Base-by-base conservation (phyloP, 2,888 invertebrate genomes). In the Craniophora ligustri region DNA sequence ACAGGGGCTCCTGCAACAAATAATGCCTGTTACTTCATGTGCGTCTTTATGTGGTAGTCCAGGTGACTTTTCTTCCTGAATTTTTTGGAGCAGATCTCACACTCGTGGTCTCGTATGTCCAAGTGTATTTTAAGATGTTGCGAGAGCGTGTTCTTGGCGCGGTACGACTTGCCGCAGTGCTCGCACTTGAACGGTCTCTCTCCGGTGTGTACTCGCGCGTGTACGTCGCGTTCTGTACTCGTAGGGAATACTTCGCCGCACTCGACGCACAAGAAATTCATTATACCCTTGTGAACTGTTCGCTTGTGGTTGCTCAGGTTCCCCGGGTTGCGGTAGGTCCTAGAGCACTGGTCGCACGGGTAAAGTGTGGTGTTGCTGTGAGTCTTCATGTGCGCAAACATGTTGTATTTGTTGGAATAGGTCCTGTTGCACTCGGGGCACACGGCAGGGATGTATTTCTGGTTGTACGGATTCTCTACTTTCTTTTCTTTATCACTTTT, bases 171-270 rank as follows among this genome's bases (percentile, higher is more conserved):
- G n/a, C 45, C 50, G 75, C 95, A 95, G 32, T 81, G 65, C 3
- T 79, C 63, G 67, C 95, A 95, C 6, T 67, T 59, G 71, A 86
- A 91, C 3, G 94, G 94, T 35, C 79, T 87, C n/a, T 78, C 81
- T 0, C 93, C 94, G 0, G 93, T 85, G 71, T 94, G 94, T 7
- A 88, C 70, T 0, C 86, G 81, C 0, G 74, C 36, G 84, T 94
- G 94, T 0, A 82, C 78, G 53, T 92, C 83, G 23, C 94, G 85
- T 10, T 88, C 86, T 5, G 77, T 69, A 0, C 87, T 79, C 2
- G 91, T 84, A 0, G 93, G 89, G 66, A 94, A 95, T 2, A 86
- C 86, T 56, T 94, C 94, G 0, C 87, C 87, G 65, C 95, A 95
- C 10, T 77, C 71, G 0, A 80, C 47, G 66, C 95, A 95, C 0